Evolutionary conservation across 2,888 invertebrate genomes (phyloP), one percentile per base, ranked within the genome.

Genomic region (Hydrotaea diabolus): DNA sequence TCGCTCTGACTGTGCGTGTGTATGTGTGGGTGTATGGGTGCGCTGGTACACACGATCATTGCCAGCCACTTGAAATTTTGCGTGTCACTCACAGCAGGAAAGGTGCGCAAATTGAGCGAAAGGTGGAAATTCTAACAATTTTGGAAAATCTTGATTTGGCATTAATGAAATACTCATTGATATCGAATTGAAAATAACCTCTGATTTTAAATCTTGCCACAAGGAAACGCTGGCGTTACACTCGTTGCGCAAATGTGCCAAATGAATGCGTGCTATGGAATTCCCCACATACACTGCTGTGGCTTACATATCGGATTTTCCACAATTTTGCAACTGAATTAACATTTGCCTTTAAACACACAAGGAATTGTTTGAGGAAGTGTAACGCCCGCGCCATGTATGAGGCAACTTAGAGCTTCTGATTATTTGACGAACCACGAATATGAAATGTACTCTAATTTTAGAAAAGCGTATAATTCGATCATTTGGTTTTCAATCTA

Each of bases 41-140:
- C 62, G 71, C 62, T 80, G 15, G 46, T 3, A 46, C 23, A 11
- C 64, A 76, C 72, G 81, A 75, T 85, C 57, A 82, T 79, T 84
- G 79, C 8, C 77, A 82, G 79, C 82, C 85, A 82, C 82, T 85
- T 85, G 82, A 82, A 66, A 73, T 59, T 46, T 80, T 77, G 76
- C 76, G 76, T 82, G 76, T 74, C 79, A 66, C 77, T 85, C 77
- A 49, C 79, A 82, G 82, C 82, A 31, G 49, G 82, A 69, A 15
- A 43, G 66, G 66, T 66, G 66, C 43, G 76, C 76, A 76, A 73
- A 55, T 77, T 71, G 79, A 64, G 73, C 31, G 13, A 79, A 85
- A 85, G 85, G 85, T 85, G 85, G 71, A 80, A 85, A 77, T 79
- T 85, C 69, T 74, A 11, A 69, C 77, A 75, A 79, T 55, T 46